Base-by-base conservation (phyloP, 2,797 vertebrate genomes). In the Hippopotamyrus pictus region DNA sequence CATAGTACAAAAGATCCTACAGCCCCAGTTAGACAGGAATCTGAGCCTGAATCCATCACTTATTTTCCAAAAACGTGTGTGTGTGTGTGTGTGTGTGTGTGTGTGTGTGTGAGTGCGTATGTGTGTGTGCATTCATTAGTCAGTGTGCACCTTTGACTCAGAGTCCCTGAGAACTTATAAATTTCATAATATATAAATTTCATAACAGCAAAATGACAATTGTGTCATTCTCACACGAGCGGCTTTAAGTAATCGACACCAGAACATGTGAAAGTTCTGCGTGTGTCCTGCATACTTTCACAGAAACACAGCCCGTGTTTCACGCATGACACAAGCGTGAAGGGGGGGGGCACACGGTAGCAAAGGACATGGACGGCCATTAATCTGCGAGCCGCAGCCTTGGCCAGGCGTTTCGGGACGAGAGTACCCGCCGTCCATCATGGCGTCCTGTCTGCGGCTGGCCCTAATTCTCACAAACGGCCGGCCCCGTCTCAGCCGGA, bases 381-480 rank as follows among this genome's bases (percentile, higher is more conserved):
- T 87, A 89, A 88, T 89, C 86, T 62, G n/a, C 53, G 37, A 88
- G 69, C 17, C 37, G 73, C 2, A 44, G 51, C 85, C 86, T 86
- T 89, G 89, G 48, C n/a, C 79, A 69, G 76, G 54, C 82, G 76
- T 79, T 79, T 86, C 82, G 44, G 11, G 83, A 88, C 9, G 50
- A 5, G 50, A 84, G 25, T 11, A 54, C 29, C 59, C 48, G 17
- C 41, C 73, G 83, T 88, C 88, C 69, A 54, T 89, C 62, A 41
- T 8, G 50, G 41, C 50, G 8, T 22, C 53, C 54, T 1, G 54
- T 8, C 54, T 50, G 33, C 44, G 53, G 25, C 87, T 12, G 50
- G 62, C 46, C 11, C 44, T 88, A 86, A 89, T 84, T 54, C 54
- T 91, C 90, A 88, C 90, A 93, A 93, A 91, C 93, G 87, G 76